These are phyloP conservation scores for Hyperopisus bebe DNA, from an alignment of 2,113 vertebrate species.

Conservation along the genomic window DNA sequence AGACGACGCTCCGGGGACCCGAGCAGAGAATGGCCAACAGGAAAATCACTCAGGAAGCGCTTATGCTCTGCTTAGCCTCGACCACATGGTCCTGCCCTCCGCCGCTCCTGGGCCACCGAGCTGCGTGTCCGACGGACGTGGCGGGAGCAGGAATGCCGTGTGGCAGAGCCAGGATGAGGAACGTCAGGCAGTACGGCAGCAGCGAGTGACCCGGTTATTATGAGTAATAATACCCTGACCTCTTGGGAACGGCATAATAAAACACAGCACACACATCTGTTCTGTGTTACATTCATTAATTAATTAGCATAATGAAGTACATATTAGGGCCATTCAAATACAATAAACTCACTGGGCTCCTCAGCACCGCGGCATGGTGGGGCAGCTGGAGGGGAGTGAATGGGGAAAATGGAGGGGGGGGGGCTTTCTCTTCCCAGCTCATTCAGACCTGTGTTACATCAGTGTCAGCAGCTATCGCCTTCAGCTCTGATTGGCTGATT, in stretches of 20 bases:
- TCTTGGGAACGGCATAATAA: background rate
- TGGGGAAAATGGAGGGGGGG: background rate
- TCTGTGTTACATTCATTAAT: background rate
- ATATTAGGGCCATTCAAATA: background rate
- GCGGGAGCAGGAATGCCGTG: background rate
- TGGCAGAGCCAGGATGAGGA: background rate
- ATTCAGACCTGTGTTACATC: slow-evolving; percentile 21
- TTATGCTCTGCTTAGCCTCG: background rate
- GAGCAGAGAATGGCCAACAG: background rate
- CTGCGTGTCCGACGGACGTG: background rate
- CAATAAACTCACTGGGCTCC: background rate
- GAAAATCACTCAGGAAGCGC: background rate
- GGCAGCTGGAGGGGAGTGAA: background rate
- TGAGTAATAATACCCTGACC: background rate
- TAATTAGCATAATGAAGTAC: background rate
- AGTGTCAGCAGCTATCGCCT: slow-evolving; percentile 15
- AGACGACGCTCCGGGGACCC: background rate
- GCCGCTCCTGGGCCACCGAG: background rate
- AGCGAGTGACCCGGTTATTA: background rate
- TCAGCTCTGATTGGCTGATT: slow-evolving; percentile 8
- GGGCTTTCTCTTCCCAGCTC: background rate
- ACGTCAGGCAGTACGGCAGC: background rate
- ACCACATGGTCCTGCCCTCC: background rate
- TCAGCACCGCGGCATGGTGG: background rate
- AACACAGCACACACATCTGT: background rate